Evolutionary conservation across 2,797 vertebrate genomes (phyloP), one percentile per base, ranked within the genome.

Genomic region (Tamandua tetradactyla): DNA sequence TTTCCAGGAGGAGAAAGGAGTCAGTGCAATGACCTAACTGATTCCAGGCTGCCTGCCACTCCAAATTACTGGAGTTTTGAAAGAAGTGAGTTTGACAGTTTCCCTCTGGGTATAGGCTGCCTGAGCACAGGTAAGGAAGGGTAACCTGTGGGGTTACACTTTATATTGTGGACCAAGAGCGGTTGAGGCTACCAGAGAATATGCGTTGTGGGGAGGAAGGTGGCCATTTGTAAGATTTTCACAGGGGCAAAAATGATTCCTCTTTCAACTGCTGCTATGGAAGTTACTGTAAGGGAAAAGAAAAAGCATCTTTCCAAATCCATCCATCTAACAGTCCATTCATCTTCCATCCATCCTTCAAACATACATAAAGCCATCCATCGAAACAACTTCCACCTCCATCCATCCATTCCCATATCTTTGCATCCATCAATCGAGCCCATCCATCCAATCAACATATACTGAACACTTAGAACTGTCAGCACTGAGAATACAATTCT

Each of bases 71-170:
- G 7, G 27, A 25, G 42, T 62, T 52, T 17, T 2, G 13, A 14
- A 52, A 40, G 42, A 5, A 61, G 52, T 17, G 52, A 52, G 66
- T 55, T 80, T 64, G 52, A 91, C 59, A 49, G 47, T 52, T 75
- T 94, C 95, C 99, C 99, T 99, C 82, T 85, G 69, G 49, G 64
- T 40, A 57, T 71, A 37, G 17, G 47, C 27, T 75, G 30, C 20
- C 85, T 2, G 32, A 57, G 37, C 37, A 86, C 37, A 62, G 47
- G 69, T 55, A 40, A 82, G 82, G 78, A 81, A 64, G 15, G 12
- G 23, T 30, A 30, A 40, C 76, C 61, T 71, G 18, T 14, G 57
- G 20, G 62, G 20, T 83, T 49, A 87, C 4, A 32, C 0, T 32
- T n/a, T 25, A 64, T 66, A 2, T n/a, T 3, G 1, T 52, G n/a